Evolutionary conservation across 2,888 invertebrate species (phyloP), one percentile per base, ranked within the genome.

Genomic region (Chouioia cunea): DNA sequence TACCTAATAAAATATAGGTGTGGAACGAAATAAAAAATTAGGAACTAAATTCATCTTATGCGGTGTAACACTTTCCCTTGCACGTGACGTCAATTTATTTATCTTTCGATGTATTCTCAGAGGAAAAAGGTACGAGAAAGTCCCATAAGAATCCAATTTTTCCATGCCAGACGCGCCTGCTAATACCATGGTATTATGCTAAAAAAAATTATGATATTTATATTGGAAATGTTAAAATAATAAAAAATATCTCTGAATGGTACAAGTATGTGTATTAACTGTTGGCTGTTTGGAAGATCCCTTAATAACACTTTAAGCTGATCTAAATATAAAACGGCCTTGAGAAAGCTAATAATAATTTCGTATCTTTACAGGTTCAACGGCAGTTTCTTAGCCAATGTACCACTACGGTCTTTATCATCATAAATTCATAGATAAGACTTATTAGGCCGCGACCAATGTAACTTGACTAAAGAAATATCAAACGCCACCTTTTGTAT

Each of bases 21-120:
- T 10, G 20, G 18, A 53, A 53, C 12, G 22, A 27, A 54, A 22
- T 43, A 12, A 36, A 54, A 47, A 62, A 22, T 50, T 56, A 23
- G 27, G 56, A 56, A n/a, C 16, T 47, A 46, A 64, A 50, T 15
- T 54, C 22, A 14, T 58, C 46, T 15, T 43, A 48, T 18, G 8
- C 14, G 18, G 58, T 54, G 53, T 36, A 64, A 48, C 66, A 57
- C 62, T 62, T 71, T 57, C 57, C 14, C 62, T 66, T 60, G 22
- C 4, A 22, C 27, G 27, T 66, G 65, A 66, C 65, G 62, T 58
- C 66, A 52, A 62, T 57, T 48, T 50, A 56, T 50, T 65, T 70
- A 47, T 65, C 43, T 10, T 14, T n/a, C 44, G 20, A n/a, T 23
- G 20, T 65, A 16, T 18, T 46, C 27, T 57, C 23, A 15, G 64